Conservation (phyloP, 2,888 invertebrate genomes). For the Stenichneumon culpator region DNA sequence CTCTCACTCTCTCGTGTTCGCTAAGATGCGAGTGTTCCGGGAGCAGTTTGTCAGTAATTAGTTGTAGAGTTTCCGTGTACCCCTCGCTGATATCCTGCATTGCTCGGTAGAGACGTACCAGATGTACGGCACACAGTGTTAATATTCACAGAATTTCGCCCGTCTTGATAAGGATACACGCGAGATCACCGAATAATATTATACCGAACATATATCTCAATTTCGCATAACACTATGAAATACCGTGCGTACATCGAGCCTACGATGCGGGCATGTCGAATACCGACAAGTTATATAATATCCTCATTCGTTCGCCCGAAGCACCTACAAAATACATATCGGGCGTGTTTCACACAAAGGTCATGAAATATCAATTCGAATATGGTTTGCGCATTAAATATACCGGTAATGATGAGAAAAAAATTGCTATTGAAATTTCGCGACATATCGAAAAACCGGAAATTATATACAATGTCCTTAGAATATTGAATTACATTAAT, state of each 20-base stretch:
- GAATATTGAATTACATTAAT: background rate
- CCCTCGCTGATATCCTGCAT: conserved; percentile 13
- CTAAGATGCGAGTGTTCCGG: conserved; percentile 65
- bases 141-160: conserved; percentile 8
- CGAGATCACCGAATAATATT: conserved; percentile 66
- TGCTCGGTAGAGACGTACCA: background rate
- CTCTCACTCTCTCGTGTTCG: conserved; percentile 18
- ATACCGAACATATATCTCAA: conserved; percentile 35
- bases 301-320: conserved; percentile 17
- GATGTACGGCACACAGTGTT: background rate
- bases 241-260: conserved; percentile 19
- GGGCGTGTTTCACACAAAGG: background rate
- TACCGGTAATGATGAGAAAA: background rate
- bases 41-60: conserved; percentile 68
- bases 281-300: conserved; percentile 28
- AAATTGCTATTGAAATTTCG: background rate
- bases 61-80: conserved; percentile 64
- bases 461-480: background rate
- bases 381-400: background rate
- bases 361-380: background rate
- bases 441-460: background rate
- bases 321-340: background rate
- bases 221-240: conserved; percentile 39
- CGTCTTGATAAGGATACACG: conserved; percentile 62
- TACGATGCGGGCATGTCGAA: background rate